Conservation (phyloP, 23 tunicate species). For the Phallusia fumigata region DNA sequence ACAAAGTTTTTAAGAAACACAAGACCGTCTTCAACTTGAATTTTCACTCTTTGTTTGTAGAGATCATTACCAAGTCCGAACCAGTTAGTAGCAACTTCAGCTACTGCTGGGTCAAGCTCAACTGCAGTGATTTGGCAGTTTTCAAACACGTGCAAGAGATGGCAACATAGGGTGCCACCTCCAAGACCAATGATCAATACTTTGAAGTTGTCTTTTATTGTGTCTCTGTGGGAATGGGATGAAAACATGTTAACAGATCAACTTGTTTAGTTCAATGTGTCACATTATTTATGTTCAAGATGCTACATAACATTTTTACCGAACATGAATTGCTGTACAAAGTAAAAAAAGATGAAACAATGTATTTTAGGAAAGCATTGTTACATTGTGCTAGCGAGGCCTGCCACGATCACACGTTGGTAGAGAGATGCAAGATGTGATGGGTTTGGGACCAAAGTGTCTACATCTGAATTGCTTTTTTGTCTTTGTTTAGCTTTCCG, state of each 20-base stretch:
- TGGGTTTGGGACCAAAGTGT: slow-evolving; percentile 21
- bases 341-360: no score
- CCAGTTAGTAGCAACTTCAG: slow-evolving; percentile 49
- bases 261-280: no score
- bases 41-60: slow-evolving; percentile 9
- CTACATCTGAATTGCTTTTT: background rate
- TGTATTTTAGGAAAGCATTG: no score
- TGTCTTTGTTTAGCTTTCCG: background rate
- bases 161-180: slow-evolving; percentile 53
- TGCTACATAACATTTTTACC: no score
- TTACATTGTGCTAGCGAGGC: slow-evolving; percentile 31
- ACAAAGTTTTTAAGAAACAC: slow-evolving; percentile 31
- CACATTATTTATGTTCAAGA: no score
- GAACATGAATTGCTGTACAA: no score
- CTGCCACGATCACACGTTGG: slow-evolving; percentile 18
- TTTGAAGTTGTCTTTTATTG: slow-evolving; percentile 22
- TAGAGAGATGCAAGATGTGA: slow-evolving; percentile 35
- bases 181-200: slow-evolving; percentile 69
- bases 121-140: slow-evolving; percentile 63
- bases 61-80: slow-evolving; percentile 41
- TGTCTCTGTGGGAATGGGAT: slow-evolving; percentile 27
- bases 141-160: slow-evolving; percentile 47
- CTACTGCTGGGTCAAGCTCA: slow-evolving; percentile 65
- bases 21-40: slow-evolving; percentile 46
- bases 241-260: no score